A percentile compares a stretch with the other conserved stretches of the same genome.
phyloP scores from a whole-genome alignment of 2,113 vertebrate genomes.

The Hylia prasina region DNA sequence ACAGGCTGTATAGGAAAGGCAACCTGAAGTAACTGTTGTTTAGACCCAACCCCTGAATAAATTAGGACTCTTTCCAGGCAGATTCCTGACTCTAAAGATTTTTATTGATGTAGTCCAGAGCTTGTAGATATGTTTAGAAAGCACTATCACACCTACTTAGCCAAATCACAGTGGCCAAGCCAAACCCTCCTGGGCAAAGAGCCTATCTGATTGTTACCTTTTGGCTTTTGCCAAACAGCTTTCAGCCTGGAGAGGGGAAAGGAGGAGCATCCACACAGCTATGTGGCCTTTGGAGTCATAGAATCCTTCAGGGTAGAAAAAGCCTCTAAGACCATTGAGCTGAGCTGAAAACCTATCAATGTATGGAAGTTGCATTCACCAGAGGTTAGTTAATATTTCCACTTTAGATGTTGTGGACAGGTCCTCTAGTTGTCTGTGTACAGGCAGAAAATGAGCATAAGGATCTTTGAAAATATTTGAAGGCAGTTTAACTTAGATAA shows the following conservation, averaged over 20 bases:
- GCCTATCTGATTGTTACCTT: background rate
- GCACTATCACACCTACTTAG: background rate
- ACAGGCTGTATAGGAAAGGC: background rate
- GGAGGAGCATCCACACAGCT: background rate
- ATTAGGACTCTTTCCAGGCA: background rate
- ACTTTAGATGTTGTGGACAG: background rate
- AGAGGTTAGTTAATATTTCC: background rate
- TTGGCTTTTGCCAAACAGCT: background rate
- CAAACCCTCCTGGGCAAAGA: background rate
- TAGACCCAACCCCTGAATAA: background rate
- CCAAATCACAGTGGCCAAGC: background rate
- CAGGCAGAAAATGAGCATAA: background rate
- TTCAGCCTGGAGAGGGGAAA: background rate
- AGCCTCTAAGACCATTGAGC: background rate
- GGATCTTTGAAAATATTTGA: background rate
- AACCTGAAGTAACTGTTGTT: background rate
- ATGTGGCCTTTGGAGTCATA: accelerated
- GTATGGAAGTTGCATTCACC: background rate
- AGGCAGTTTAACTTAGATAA: background rate
- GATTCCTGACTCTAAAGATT: background rate
- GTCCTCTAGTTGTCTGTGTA: background rate
- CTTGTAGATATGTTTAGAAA: background rate
- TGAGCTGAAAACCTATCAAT: background rate
- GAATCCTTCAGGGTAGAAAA: background rate
- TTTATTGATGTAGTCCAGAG: background rate